Evolutionary conservation across 2,888 invertebrate genomes (phyloP).

Genomic region (Cyrtodaria siliqua): DNA sequence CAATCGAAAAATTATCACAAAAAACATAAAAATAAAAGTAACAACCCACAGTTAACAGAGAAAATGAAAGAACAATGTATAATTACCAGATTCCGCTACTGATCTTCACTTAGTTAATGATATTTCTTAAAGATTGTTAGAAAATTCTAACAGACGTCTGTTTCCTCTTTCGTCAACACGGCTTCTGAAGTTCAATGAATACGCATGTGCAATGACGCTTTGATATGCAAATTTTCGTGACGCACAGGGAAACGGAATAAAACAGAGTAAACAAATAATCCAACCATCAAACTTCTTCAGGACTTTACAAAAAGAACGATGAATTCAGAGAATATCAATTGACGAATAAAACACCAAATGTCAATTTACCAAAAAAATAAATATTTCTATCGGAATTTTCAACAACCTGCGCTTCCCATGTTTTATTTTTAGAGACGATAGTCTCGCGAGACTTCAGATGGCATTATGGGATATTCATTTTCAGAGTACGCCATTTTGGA

Average conservation of each 20-base stretch:
- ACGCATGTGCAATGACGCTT: slow-evolving; percentile 75
- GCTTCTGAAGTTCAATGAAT: slow-evolving; percentile 72
- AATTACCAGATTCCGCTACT: slow-evolving; percentile 23
- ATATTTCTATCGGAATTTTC: background rate
- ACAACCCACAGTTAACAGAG: slow-evolving; percentile 25
- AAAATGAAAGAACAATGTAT: slow-evolving; percentile 1
- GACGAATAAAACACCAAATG: background rate
- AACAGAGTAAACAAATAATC: slow-evolving; percentile 4
- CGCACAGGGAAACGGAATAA: slow-evolving; percentile 49
- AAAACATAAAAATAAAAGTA: background rate
- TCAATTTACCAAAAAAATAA: background rate
- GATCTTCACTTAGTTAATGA: slow-evolving; percentile 15
- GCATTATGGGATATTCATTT: slow-evolving; percentile 65
- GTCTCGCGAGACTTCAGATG: slow-evolving; percentile 54
- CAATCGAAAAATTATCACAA: slow-evolving; percentile 1
- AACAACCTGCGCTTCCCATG: slow-evolving; percentile 6
- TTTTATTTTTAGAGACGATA: slow-evolving; percentile 37
- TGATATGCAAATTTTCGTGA: slow-evolving; percentile 71
- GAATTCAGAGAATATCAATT: background rate
- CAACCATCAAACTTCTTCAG: too few relatives aligned
- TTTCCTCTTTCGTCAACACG: slow-evolving; percentile 58
- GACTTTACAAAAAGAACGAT: too few relatives aligned
- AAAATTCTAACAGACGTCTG: slow-evolving; percentile 45
- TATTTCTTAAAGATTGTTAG: slow-evolving; percentile 13
- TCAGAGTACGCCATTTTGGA: slow-evolving; percentile 77